Evolutionary conservation across 2,797 vertebrate genomes (phyloP).

Genomic region (Sus cebifrons): DNA sequence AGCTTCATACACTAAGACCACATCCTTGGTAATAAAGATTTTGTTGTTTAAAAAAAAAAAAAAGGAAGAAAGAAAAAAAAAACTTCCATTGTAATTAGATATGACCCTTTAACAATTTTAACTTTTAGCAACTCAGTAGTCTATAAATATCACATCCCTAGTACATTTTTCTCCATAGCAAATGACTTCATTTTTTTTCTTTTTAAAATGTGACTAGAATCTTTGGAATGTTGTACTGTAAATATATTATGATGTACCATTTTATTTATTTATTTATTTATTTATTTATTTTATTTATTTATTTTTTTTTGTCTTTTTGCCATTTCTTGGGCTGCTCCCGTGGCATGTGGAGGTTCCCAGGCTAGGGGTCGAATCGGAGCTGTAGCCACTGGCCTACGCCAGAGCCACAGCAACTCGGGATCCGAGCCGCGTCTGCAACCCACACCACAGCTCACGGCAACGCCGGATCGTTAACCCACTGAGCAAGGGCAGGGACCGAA

Average conservation of each 20-base stretch:
- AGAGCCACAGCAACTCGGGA: too few species aligned
- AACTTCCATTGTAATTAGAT: not conserved
- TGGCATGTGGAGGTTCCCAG: too few species aligned
- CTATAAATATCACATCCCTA: not conserved
- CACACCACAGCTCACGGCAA: too few species aligned
- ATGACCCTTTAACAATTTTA: slow-evolving; percentile 40
- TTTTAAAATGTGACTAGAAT: not conserved
- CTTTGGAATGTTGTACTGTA: not conserved
- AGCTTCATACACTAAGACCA: slow-evolving; percentile 43
- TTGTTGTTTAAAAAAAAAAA: not conserved
- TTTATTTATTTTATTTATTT: too few species aligned
- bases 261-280: too few species aligned
- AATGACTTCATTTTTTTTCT: not conserved
- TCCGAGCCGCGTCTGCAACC: too few species aligned
- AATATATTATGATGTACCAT: not conserved
- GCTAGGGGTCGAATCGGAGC: too few species aligned
- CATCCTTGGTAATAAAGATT: slow-evolving; percentile 34
- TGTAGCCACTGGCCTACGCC: too few species aligned
- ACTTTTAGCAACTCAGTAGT: slow-evolving; percentile 14
- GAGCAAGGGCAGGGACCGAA: too few species aligned
- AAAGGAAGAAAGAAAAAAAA: slow-evolving; percentile 42
- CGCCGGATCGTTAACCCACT: too few species aligned
- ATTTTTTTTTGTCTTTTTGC: too few species aligned
- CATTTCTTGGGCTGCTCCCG: too few species aligned
- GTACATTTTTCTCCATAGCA: not conserved